A percentile compares a stretch with the other conserved stretches of the same genome.
phyloP scores from a whole-genome alignment of 2,113 vertebrate species.

The Hemiprocne comata region DNA sequence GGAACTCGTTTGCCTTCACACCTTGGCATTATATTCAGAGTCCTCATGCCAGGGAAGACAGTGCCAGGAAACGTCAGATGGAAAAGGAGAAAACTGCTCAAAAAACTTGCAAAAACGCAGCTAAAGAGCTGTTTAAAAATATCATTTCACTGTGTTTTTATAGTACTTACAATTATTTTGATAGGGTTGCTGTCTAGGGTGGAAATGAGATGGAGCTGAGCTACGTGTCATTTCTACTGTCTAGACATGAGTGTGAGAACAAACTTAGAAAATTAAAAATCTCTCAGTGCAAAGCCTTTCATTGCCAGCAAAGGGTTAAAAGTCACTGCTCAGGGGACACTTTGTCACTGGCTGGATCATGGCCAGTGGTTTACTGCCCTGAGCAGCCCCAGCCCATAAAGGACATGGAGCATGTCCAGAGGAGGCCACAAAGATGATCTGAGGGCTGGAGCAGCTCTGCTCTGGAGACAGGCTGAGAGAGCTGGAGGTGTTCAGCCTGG shows the following conservation, averaged over 20 bases:
- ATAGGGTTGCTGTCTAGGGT: background rate
- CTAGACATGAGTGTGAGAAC: background rate
- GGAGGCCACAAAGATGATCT: too few species aligned
- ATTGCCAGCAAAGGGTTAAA: background rate
- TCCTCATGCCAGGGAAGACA: background rate
- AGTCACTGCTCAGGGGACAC: background rate
- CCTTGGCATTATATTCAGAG: background rate
- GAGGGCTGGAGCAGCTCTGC: too few species aligned
- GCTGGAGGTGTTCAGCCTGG: too few species aligned
- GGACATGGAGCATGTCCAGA: too few species aligned
- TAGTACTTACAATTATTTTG: background rate
- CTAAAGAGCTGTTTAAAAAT: background rate
- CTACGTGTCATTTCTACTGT: background rate
- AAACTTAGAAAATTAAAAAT: background rate
- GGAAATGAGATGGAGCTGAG: background rate
- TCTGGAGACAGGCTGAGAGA: too few species aligned
- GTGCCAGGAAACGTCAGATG: slow-evolving; percentile 12
- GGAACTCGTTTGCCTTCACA: background rate
- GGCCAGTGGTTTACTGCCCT: too few species aligned
- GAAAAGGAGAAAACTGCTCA: background rate
- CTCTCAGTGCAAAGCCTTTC: background rate
- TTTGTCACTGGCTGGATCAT: too few species aligned
- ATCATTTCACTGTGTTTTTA: background rate
- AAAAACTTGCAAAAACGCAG: background rate
- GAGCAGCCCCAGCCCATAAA: too few species aligned